These are phyloP conservation scores for Cyanoderma ruficeps DNA, from an alignment of 2,113 vertebrate genomes.

Conservation along the genomic window DNA sequence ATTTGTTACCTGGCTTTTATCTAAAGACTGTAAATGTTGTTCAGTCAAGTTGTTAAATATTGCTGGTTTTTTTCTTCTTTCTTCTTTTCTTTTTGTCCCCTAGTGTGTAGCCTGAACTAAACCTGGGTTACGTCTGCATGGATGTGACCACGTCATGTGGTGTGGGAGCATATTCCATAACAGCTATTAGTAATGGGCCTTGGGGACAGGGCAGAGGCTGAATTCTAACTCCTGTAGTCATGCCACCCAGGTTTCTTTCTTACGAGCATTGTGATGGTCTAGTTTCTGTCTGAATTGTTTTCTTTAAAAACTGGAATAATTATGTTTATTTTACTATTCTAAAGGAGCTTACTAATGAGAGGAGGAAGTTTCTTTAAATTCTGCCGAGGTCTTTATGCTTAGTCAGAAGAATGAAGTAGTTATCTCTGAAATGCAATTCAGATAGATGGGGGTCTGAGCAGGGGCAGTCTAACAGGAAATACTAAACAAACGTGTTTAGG, in stretches of 20 bases:
- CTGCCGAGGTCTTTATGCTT: not conserved
- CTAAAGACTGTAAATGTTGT: not conserved
- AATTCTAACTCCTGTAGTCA: not conserved
- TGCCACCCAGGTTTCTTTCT: not conserved
- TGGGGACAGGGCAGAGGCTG: conserved; percentile 51
- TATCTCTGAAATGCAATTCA: not conserved
- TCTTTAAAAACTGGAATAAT: not conserved
- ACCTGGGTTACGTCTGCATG: not conserved
- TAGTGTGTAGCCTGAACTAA: not conserved
- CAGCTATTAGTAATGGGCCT: conserved; percentile 32
- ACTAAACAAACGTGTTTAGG: not conserved
- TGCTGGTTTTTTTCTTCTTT: fast-evolving
- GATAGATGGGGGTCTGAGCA: not conserved
- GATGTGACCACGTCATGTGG: not conserved
- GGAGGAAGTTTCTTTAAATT: not conserved
- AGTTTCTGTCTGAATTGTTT: not conserved
- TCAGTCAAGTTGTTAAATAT: not conserved
- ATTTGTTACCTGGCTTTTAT: not conserved
- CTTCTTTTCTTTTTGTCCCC: not conserved
- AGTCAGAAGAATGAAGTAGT: not conserved
- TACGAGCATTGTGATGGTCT: not conserved
- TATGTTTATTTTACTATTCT: not conserved
- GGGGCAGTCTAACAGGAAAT: not conserved
- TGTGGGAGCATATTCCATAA: not conserved
- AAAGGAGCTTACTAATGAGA: not conserved